A percentile compares a stretch with the other conserved stretches of the same genome.
phyloP scores from a whole-genome alignment of 2,797 vertebrate species.

The Danio aesculapii region DNA sequence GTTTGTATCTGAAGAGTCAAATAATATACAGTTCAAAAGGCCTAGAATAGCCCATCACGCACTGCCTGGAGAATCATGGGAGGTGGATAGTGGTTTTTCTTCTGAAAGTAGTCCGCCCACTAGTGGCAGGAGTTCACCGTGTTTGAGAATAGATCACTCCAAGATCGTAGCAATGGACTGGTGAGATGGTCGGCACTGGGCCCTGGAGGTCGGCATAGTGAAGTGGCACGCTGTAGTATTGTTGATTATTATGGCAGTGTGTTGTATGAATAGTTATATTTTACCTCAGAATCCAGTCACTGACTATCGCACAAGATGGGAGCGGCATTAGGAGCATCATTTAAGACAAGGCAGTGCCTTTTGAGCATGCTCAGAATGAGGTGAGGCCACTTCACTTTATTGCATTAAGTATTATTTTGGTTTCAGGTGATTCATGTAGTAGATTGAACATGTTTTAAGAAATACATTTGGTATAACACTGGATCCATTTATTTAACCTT shows the following conservation, averaged over 20 bases:
- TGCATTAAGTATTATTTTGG: no score
- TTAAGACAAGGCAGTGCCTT: constrained; percentile 82
- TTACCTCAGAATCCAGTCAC: constrained; percentile 81
- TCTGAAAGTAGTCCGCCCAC: constrained; percentile 72
- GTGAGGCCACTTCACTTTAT: constrained; percentile 69
- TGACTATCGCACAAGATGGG: constrained; percentile 92
- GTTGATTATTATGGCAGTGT: constrained; percentile 87
- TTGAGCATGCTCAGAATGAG: constrained; percentile 85
- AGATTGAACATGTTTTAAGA: no score
- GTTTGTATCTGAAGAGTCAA: neutral
- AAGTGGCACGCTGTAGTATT: constrained; percentile 92
- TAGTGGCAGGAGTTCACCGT: constrained; percentile 74
- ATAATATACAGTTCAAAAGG: constrained; percentile 36
- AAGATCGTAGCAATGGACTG: constrained; percentile 89
- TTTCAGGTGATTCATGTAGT: no score
- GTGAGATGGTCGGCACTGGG: constrained; percentile 98
- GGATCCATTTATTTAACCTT: no score
- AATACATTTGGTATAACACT: no score
- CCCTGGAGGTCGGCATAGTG: constrained; percentile 82
- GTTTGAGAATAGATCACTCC: constrained; percentile 36
- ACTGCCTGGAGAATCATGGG: constrained; percentile 60
- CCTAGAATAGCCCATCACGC: neutral
- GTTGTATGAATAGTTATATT: constrained; percentile 90
- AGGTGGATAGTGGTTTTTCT: constrained; percentile 78
- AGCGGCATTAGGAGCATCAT: constrained; percentile 88